phyloP scores from a whole-genome alignment of 2,888 invertebrate genomes.

The Drosophila emarginata region DNA sequence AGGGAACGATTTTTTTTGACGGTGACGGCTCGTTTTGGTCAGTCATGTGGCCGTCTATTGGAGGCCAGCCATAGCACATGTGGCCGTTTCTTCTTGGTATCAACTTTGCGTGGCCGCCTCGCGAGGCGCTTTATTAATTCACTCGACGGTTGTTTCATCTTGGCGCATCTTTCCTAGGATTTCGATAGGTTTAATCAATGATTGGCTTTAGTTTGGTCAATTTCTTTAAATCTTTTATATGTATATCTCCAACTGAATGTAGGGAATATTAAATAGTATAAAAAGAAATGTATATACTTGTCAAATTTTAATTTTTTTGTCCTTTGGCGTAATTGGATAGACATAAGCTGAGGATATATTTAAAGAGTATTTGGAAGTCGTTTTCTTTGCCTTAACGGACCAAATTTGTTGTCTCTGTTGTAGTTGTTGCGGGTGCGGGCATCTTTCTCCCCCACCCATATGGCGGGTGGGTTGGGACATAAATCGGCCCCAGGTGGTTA shows the following conservation, averaged over 20 bases:
- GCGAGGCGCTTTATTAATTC: conserved; percentile 72
- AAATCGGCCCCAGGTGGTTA: conserved; percentile 75
- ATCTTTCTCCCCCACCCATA: conserved; percentile 5
- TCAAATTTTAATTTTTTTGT: no score
- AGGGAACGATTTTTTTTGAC: neutral
- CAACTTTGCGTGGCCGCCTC: conserved; percentile 65
- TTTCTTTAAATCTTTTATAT: neutral
- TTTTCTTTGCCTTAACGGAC: neutral
- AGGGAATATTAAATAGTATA: no score
- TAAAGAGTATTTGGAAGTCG: neutral
- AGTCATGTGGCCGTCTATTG: conserved; percentile 74
- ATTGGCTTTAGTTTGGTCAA: neutral
- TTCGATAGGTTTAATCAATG: neutral
- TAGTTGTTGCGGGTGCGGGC: conserved; percentile 61
- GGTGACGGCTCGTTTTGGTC: conserved; percentile 40
- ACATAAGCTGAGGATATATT: neutral
- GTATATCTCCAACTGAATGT: no score
- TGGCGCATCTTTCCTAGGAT: conserved; percentile 43
- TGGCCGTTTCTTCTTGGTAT: conserved; percentile 19
- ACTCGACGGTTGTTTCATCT: conserved; percentile 72
- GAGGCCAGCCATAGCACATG: conserved; percentile 25
- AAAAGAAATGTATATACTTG: no score
- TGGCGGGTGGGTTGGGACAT: conserved; percentile 56
- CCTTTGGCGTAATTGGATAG: no score
- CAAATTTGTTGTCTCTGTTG: conserved; percentile 16